These are phyloP conservation scores for Caerostris extrusa DNA, from an alignment of 1,140 invertebrate genomes.

Conservation along the genomic window DNA sequence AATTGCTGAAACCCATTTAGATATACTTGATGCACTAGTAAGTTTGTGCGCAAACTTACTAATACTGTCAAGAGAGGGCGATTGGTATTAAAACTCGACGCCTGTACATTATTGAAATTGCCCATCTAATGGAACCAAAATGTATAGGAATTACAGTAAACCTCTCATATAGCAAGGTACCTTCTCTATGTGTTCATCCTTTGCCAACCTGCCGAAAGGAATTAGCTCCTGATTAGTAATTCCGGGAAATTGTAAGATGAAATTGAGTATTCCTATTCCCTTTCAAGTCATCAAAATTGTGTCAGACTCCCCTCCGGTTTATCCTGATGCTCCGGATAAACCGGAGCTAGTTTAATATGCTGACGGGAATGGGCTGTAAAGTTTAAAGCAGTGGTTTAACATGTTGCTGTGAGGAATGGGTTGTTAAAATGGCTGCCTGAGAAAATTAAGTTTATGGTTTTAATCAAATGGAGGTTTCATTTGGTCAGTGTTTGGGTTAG, in stretches of 20 bases:
- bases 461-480: neutral
- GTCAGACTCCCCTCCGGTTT: neutral
- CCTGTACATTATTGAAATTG: neutral
- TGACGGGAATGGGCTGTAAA: neutral
- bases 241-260: slow-evolving; percentile 5
- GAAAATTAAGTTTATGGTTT: neutral
- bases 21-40: neutral
- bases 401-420: neutral
- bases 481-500: neutral
- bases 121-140: slow-evolving; percentile 4
- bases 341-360: neutral
- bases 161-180: neutral
- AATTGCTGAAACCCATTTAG: neutral
- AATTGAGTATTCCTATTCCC: neutral
- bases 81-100: neutral
- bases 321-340: neutral
- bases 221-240: slow-evolving; percentile 7
- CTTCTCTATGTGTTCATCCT: neutral
- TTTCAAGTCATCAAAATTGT: slow-evolving; percentile 32
- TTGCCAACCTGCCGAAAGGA: neutral
- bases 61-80: neutral
- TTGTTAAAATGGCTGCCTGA: neutral
- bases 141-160: neutral
- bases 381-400: neutral
- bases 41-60: neutral